Base-by-base conservation (phyloP, 2,113 vertebrate genomes). In the Riparia riparia region DNA sequence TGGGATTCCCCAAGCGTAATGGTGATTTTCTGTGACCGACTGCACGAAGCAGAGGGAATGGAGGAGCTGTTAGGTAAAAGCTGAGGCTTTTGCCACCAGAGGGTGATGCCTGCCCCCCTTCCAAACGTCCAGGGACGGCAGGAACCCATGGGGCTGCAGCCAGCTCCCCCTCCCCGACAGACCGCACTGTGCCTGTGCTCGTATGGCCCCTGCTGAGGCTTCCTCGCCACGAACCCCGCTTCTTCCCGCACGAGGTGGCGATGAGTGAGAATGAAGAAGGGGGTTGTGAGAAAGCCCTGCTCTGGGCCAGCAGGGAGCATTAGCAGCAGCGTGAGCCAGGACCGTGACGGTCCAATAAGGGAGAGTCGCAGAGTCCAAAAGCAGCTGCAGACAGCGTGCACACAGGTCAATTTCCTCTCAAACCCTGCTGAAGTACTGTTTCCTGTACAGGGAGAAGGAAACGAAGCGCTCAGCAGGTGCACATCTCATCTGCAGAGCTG, bases 51-150 rank as follows among this genome's bases (percentile, higher is more conserved):
- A 42, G 20, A 4, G 17, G 17, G 51, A 7, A 4, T 32, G 19
- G 6, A 88, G 34, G 7, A 68, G n/a, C n/a, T 10, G 0, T 13
- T 28, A 39, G 22, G 45, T 66, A 65, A 73, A 69, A 82, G 34
- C 50, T n/a, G 24, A 61, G 21, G 25, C 26, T 78, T 85, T 90
- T 89, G 53, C 77, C 84, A 72, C 73, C 94, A 94, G 89, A 79
- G 65, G 86, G 93, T 96, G 91, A 66, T 95, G 89, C 57, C 31
- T 84, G 56, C 17, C 51, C 34, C 57, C n/a, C 77, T 54, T 50
- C 34, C 51, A 17, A 69, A 31, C 0, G 0, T 22, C 18, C 65
- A 2, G 0, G 32, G 57, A 15, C 6, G 0, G 32, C 42, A 9
- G 15, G 22, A 54, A 91, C 17, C 24, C n/a, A 2, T 4, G 8